phyloP scores from a whole-genome alignment of 2,888 invertebrate species.

The Charanyca ferruginea region DNA sequence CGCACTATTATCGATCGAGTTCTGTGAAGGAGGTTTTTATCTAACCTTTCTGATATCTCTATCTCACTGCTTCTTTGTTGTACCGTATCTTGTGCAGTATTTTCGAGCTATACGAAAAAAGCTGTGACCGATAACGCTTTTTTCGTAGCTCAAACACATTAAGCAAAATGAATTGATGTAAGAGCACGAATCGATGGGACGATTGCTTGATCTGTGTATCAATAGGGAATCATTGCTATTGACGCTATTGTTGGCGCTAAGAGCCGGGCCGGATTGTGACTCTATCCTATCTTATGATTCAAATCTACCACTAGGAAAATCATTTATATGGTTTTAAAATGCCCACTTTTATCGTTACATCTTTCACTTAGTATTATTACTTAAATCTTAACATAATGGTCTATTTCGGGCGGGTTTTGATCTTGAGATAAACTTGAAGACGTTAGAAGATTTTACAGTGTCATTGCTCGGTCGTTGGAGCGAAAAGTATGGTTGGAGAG shows the following conservation, averaged over 20 bases:
- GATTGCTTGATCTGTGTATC: slow-evolving; percentile 65
- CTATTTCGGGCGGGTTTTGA: slow-evolving; percentile 48
- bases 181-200: slow-evolving; percentile 60
- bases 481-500: slow-evolving; percentile 22
- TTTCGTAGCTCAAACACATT: slow-evolving; percentile 43
- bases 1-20: slow-evolving; percentile 6
- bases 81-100: neutral
- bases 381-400: slow-evolving; percentile 54
- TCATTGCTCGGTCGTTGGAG: slow-evolving; percentile 49
- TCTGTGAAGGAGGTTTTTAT: slow-evolving; percentile 19
- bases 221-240: slow-evolving; percentile 67
- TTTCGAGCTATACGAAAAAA: neutral
- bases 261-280: slow-evolving; percentile 55
- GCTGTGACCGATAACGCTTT: slow-evolving; percentile 18
- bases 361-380: slow-evolving; percentile 53
- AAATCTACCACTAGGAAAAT: slow-evolving; percentile 45
- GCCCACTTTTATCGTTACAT: slow-evolving; percentile 52
- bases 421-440: slow-evolving; percentile 50
- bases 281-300: slow-evolving; percentile 50
- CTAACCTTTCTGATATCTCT: slow-evolving; percentile 4
- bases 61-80: slow-evolving; percentile 15
- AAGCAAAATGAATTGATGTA: slow-evolving; percentile 55
- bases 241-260: slow-evolving; percentile 69
- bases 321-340: slow-evolving; percentile 50
- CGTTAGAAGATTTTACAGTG: slow-evolving; percentile 40